Base-by-base conservation (phyloP, 2,888 invertebrate species). In the Phasia obesa region DNA sequence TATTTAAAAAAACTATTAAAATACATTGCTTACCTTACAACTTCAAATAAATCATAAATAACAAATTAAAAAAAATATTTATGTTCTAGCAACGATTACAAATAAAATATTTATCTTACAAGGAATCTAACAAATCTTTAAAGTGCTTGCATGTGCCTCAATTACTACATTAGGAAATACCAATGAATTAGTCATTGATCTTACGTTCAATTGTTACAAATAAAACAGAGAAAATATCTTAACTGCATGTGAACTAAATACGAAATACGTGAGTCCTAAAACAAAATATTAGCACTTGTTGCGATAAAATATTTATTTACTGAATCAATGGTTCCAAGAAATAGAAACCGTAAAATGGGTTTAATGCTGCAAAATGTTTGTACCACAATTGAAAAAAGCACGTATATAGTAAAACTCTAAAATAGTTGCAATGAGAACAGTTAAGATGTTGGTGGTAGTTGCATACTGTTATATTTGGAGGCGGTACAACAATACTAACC, bases 221-320 rank as follows among this genome's bases (percentile, higher is more conserved):
- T 15, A 67, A 73, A 67, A 67, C 11, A 49, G 64, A 9, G 42
- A 25, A 60, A 77, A 62, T 1, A 31, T 51, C 15, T 42, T 21
- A 62, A 64, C 27, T 13, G 4, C 49, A 31, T 69, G 49, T 42
- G 51, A 25, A 38, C 59, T 74, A 75, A 70, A 82, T 59, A 65
- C 17, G 19, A 69, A 81, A 73, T 78, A 78, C 73, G 74, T 70
- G 74, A 74, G 74, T 74, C 69, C 64, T 74, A 55, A 69, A 77
- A 77, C 49, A 31, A 51, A 74, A 57, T 59, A 70, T 74, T 75
- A 75, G 70, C 82, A 83, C 82, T 83, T 83, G 82, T 83, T 83
- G 64, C 25, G 44, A 44, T 53, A 57, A 64, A 15, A 64, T 51
- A 70, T n/a, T n/a, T 64, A 25, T 53, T 27, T 19, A 38, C 76